Base-by-base conservation (phyloP, 2,113 vertebrate genomes). In the Podarcis raffonei region DNA sequence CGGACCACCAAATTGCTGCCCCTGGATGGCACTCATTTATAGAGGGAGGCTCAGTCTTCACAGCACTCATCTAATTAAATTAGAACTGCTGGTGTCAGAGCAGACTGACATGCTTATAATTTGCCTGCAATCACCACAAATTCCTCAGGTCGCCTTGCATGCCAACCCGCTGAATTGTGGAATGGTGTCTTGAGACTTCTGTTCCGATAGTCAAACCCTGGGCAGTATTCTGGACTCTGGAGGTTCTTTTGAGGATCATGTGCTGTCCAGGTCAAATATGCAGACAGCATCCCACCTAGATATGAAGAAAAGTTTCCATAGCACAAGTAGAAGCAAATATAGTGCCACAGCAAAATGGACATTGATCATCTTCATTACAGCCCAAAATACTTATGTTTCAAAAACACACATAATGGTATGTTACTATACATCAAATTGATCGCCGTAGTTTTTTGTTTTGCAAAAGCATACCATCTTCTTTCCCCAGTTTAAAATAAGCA, bases 281-380 rank as follows among this genome's bases (percentile, higher is more conserved):
- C 69, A 78, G 87, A 79, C 37, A 0, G 0, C 80, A 82, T 48
- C 4, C 71, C 83, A 83, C 86, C 85, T 16, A 82, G 37, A 35
- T 48, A 83, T 94, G 91, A 90, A 92, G 2, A 81, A 93, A 89
- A 90, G 92, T 84, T 92, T 35, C 86, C 88, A 91, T 30, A 90
- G 85, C 1, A 0, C 83, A 90, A 94, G 87, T 85, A 89, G 75
- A 90, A 5, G 0, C n/a, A 0, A 90, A 88, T 68, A 90, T 79
- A 75, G 85, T 93, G 87, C 2, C 89, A 90, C 87, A 93, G 90
- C 91, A 94, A 91, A 91, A 57, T 0, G 83, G 93, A 92, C 93
- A 35, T 79, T 80, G 74, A 90, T 84, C 85, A 92, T 92, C 77
- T 85, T 92, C 89, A 89, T 91, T 90, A 91, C 35, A 87, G 78